phyloP scores from a whole-genome alignment of 2,888 invertebrate genomes.

The Agrypnus murinus region DNA sequence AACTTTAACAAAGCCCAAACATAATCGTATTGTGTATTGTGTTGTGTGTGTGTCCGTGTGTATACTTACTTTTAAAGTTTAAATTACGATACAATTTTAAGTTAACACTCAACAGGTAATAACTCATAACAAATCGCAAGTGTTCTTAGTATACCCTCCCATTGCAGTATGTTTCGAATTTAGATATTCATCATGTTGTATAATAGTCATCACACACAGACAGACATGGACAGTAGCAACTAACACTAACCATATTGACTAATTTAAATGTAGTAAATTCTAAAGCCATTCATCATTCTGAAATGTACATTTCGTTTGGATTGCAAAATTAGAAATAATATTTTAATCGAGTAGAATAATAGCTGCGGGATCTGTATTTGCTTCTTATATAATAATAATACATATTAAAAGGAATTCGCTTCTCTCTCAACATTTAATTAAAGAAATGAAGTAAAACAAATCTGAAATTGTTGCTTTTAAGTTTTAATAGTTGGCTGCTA shows the following conservation, averaged over 20 bases:
- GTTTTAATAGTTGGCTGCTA: too few relatives aligned
- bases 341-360: too few relatives aligned
- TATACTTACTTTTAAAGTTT: conserved; percentile 6
- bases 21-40: conserved; percentile 5
- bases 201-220: not conserved
- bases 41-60: not conserved
- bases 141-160: not conserved
- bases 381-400: too few relatives aligned
- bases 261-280: not conserved
- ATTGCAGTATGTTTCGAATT: not conserved
- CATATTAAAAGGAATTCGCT: too few relatives aligned
- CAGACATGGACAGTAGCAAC: not conserved
- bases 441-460: too few relatives aligned
- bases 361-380: too few relatives aligned
- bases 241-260: not conserved
- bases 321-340: too few relatives aligned
- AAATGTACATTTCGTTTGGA: not conserved
- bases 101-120: conserved; percentile 22
- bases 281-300: conserved; percentile 12
- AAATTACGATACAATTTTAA: conserved; percentile 25
- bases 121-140: conserved; percentile 1
- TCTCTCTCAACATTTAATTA: too few relatives aligned
- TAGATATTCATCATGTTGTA: conserved; percentile 8
- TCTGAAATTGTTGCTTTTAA: too few relatives aligned
- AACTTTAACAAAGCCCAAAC: conserved; percentile 13